Base-by-base conservation (phyloP, 2,113 vertebrate genomes). In the Larimichthys crocea region DNA sequence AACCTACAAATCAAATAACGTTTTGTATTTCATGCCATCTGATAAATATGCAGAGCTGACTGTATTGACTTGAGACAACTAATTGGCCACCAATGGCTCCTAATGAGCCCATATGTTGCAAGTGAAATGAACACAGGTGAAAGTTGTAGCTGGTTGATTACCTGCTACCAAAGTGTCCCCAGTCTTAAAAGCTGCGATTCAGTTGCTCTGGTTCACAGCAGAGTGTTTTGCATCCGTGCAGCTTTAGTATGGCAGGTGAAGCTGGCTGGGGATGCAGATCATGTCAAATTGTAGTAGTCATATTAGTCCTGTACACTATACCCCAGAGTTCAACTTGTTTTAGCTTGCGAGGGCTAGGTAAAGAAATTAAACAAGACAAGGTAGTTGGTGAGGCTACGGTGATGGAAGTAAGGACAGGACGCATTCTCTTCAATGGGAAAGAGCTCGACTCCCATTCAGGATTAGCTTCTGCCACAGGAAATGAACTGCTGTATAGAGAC, bases 271-370 rank as follows among this genome's bases (percentile, higher is more conserved):
- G 40, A 14, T 0, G 19, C n/a, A 42, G 31, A 17, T 59, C 10
- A 24, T 15, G 22, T 31, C 71, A 69, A 46, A 31, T 29, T 31
- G 49, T 83, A 16, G 46, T 83, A 16, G 63, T 81, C 24, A 4
- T 59, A 1, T 59, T 86, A 20, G 26, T 91, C 35, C 24, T 91
- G 56, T 85, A 26, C 48, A 68, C 22, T 73, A 68, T 87, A 24
- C 50, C 11, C 1, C 11, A 3, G 3, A 59, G 61, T 79, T 53
- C 70, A 35, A 66, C 26, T 22, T 80, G 61, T 78, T 78, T 82
- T 42, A 55, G 52, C 11, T 69, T 85, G 66, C 7, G 0, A n/a
- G 8, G 29, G 3, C 20, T 80, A 7, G 14, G 11, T 3, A 22
- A 64, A 10, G 26, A 44, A 0, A 14, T 5, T 5, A n/a, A 74